Base-by-base conservation (phyloP, 2,113 vertebrate species). In the Oryzias melastigma region DNA sequence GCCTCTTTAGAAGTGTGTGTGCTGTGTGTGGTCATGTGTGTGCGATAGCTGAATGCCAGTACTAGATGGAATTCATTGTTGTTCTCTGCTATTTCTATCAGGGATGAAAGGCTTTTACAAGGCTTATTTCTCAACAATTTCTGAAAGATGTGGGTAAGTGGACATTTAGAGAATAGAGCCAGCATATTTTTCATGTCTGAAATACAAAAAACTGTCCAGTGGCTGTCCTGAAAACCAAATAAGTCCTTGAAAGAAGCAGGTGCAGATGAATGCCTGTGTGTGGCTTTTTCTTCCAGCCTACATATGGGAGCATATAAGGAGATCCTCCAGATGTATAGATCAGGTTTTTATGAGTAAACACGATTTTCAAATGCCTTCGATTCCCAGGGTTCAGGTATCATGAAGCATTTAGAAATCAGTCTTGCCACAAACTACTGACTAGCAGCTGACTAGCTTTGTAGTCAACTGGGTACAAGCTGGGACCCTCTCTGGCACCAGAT, bases 401-500 rank as follows among this genome's bases (percentile, higher is more conserved):
- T 43, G 14, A 5, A 15, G 5, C 18, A 67, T 15, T 8, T 7
- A 54, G 4, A 65, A 19, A 52, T 2, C 20, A 18, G n/a, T 51
- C 27, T 62, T 54, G 52, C 48, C 29, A 62, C 41, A 16, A 19
- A 46, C n/a, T 59, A 8, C 49, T 3, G 22, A 35, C 48, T 50
- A 41, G 52, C 66, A 45, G 47, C 43, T 57, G 54, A 53, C 42
- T 20, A 51, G 43, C 55, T 67, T 44, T 58, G 17, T 43, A 45
- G 20, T 41, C 42, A 16, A 62, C 59, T 81, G 65, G 52, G 51
- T 82, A 88, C 88, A 87, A 86, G 81, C 83, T 86, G 87, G 46
- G 79, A 77, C 81, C 67, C 69, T 80, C 64, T 47, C 81, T 91
- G 87, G 87, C 87, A 91, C 88, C 87, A 87, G 88, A 78, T 68